These are phyloP conservation scores for Chrysomallon squamiferum DNA, from an alignment of 1,140 invertebrate genomes.

Conservation along the genomic window DNA sequence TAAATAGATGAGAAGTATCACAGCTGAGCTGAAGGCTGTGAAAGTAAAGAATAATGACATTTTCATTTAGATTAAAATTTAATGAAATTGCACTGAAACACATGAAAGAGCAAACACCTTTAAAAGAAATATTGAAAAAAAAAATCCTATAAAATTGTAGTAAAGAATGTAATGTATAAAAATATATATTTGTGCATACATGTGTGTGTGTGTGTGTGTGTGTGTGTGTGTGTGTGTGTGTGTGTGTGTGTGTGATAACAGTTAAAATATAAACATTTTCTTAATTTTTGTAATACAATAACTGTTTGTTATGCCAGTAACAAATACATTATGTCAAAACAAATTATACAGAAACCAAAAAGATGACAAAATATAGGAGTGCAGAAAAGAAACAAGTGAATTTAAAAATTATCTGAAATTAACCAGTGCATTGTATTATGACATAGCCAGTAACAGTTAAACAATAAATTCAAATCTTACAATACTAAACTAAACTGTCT, in stretches of 20 bases:
- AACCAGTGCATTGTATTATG: no score
- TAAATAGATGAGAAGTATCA: background rate
- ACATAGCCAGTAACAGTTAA: no score
- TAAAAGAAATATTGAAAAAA: background rate
- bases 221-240: background rate
- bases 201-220: background rate
- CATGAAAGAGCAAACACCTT: background rate
- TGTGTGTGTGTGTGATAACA: background rate
- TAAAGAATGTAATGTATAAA: background rate
- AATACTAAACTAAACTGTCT: no score
- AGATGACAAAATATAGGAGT: no score
- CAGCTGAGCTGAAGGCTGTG: background rate
- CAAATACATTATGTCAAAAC: background rate
- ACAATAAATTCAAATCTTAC: no score
- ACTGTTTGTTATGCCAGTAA: background rate
- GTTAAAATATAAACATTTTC: background rate
- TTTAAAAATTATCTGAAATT: no score
- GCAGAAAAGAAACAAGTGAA: no score
- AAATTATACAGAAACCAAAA: no score
- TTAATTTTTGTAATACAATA: background rate
- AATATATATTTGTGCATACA: background rate
- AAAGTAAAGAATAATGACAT: background rate
- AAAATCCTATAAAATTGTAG: no score
- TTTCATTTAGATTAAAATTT: background rate
- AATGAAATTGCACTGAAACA: background rate